A percentile compares a stretch with the other conserved stretches of the same genome.
phyloP scores from a whole-genome alignment of 92 coral and sea anemone species.

The Porites lobata region DNA sequence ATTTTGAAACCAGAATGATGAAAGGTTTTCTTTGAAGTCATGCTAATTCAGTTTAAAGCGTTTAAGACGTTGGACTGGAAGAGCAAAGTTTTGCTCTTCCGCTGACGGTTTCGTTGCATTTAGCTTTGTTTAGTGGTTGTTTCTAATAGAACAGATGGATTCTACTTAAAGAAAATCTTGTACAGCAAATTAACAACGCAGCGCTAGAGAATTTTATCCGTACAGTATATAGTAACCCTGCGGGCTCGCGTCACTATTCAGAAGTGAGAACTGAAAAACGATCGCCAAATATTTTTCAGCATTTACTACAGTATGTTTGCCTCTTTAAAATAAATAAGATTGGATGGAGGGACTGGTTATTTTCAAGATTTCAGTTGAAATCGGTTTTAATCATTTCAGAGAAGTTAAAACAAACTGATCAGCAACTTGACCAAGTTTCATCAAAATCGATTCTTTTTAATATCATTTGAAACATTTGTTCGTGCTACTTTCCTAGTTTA shows the following conservation, averaged over 20 bases:
- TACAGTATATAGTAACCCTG: too few relatives aligned
- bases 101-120: too few relatives aligned
- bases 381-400: background rate
- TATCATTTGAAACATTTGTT: background rate
- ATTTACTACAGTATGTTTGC: background rate
- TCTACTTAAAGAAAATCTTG: too few relatives aligned
- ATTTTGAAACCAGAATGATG: background rate
- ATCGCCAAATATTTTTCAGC: background rate
- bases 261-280: too few relatives aligned
- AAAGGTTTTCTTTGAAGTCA: background rate
- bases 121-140: too few relatives aligned
- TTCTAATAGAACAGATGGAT: too few relatives aligned
- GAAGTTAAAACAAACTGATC: background rate
- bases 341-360: background rate
- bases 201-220: too few relatives aligned
- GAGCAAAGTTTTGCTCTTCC: too few relatives aligned
- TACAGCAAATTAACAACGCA: too few relatives aligned
- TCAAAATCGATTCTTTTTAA: background rate
- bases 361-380: background rate
- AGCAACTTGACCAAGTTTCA: background rate
- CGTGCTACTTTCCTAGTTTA: constrained; percentile 16
- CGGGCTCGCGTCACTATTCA: too few relatives aligned
- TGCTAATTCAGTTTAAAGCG: background rate
- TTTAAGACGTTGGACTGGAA: too few relatives aligned
- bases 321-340: background rate